Evolutionary conservation across 2,888 invertebrate species (phyloP).

Genomic region (Mesorhabditis sp.): DNA sequence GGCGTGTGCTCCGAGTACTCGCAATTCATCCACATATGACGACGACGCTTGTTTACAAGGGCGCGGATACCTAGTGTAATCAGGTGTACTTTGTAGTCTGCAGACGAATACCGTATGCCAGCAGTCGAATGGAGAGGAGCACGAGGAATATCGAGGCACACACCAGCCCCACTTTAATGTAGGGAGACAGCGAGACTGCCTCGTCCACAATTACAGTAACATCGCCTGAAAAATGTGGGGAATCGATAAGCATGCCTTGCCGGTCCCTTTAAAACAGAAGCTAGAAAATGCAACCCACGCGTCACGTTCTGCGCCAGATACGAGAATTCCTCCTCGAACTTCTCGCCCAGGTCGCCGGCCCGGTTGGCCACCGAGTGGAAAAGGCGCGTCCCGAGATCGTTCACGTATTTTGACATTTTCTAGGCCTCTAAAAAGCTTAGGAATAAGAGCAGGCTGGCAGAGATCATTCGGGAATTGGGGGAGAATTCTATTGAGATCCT

Average conservation of each 20-base stretch:
- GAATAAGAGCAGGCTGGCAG: no score
- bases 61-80: no score
- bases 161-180: constrained; percentile 37
- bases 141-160: constrained; percentile 30
- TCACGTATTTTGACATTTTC: constrained; percentile 10
- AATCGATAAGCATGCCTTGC: background rate
- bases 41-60: no score
- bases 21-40: no score
- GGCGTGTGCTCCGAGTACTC: no score
- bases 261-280: background rate
- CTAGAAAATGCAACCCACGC: constrained; percentile 17
- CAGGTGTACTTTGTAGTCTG: no score
- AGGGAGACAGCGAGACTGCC: constrained; percentile 33
- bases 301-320: constrained; percentile 36
- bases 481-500: no score
- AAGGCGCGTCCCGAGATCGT: constrained; percentile 32
- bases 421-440: no score
- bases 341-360: constrained; percentile 42
- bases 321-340: constrained; percentile 39
- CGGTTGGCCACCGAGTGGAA: constrained; percentile 43
- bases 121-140: constrained; percentile 25
- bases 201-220: constrained; percentile 36
- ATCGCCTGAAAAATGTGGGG: constrained; percentile 29
- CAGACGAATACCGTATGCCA: constrained; percentile 29
- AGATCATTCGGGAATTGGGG: no score